Base-by-base conservation (phyloP, 1,140 invertebrate genomes). In the Hyles vespertilio region DNA sequence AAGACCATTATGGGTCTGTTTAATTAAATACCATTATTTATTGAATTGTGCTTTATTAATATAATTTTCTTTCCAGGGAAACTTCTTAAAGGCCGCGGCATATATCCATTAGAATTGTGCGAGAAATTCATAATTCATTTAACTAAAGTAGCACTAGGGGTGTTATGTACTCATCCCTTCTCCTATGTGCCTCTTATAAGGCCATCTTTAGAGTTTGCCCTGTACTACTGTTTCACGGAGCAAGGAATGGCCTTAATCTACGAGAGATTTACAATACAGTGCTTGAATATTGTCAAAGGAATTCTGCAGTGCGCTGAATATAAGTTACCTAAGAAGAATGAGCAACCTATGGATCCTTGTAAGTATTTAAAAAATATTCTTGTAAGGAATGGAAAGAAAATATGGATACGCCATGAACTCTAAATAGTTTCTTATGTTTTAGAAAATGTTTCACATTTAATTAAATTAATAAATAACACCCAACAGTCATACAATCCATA, bases 231-330 rank as follows among this genome's bases (percentile, higher is more conserved):
- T 66, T 98, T 99, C 79, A 96, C 95, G 22, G 92, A 94, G 49
- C 89, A 91, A 56, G 95, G 94, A 44, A 92, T 95, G 86, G 87
- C 90, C 67, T 91, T 94, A 36, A 83, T 94, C 32, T 98, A 96
- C 89, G 95, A 97, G 79, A 90, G 93, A 76, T 96, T 98, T 80
- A 93, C 93, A 46, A 96, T 98, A 64, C 95, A 97, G 62, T 96
- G 95, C 69, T 92, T 98, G 58, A 98, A 98, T 89, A 90, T 98
- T 57, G 93, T 98, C 34, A 98, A 97, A 84, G 92, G 91, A 1
- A 95, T 98, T 61, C 89, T 98, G 64, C 82, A 94, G 54, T 95
- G 94, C 84, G 88, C 91, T 6, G 93, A 94, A 75, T 97, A 95
- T 78, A 94, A 92, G 72, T 83, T 91, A 51, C 89, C 90, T 0